Base-by-base conservation (phyloP, 2,113 vertebrate genomes). In the Aythya baeri region DNA sequence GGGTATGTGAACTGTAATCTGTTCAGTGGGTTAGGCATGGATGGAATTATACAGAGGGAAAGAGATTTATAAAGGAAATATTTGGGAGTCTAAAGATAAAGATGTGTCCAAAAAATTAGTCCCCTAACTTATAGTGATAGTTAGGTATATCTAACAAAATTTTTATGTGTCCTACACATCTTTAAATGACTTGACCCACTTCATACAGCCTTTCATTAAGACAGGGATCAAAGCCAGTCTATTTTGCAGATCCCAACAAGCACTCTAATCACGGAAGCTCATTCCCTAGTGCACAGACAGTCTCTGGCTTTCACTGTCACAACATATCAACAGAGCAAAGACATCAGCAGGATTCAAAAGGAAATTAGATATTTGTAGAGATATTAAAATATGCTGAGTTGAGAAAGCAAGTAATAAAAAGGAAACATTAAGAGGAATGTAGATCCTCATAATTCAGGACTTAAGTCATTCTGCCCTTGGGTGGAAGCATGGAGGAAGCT, bases 401-500 rank as follows among this genome's bases (percentile, higher is more conserved):
- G 49, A 73, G 23, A 89, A 63, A 74, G 20, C 8, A 58, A 54
- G 43, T 61, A 32, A 13, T 68, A n/a, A 68, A 91, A 86, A 26
- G n/a, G 4, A 36, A 80, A 5, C 9, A 27, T 71, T 44, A 54
- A 25, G 67, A 79, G 23, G 6, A 89, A 61, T 41, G 3, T 22
- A 70, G 58, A 46, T 5, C 16, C 12, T 76, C 4, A 44, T 17
- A 34, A 18, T 27, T 94, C 43, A 76, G 38, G 50, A 63, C 13
- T 59, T 75, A 32, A 38, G 20, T 70, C 3, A 2, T 5, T 55
- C 62, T 61, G 10, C 7, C 13, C 1, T 5, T 3, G 3, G 6
- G 11, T 16, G 10, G 62, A 50, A 85, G 0, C 10, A 54, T 50
- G 12, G 5, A 86, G 34, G 62, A 67, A 10, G 3, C 2, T 87